phyloP scores from a whole-genome alignment of 2,113 vertebrate species.

The Melanocharis versteri region DNA sequence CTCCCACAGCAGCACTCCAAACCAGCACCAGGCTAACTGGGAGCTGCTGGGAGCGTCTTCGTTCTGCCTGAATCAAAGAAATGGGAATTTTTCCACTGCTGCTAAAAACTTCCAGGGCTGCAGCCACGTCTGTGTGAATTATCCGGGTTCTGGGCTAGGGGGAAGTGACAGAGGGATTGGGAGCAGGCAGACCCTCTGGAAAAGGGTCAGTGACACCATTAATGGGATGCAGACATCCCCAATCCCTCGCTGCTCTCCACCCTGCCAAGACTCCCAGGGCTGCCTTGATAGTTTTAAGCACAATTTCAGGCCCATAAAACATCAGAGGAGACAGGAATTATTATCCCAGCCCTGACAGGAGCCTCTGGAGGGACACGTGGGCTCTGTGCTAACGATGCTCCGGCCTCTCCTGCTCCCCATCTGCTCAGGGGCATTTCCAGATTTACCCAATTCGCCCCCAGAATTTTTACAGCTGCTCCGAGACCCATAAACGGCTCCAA shows the following conservation, averaged over 20 bases:
- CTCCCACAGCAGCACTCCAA: not conserved
- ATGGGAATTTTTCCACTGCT: not conserved
- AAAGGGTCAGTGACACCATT: conserved; percentile 34
- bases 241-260: not conserved
- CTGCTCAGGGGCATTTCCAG: not conserved
- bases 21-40: not conserved
- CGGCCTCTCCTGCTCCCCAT: not conserved
- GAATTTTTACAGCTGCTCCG: not conserved
- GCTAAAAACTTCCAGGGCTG: not conserved
- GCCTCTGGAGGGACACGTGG: not conserved
- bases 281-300: not conserved
- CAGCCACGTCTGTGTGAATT: not conserved
- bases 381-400: not conserved
- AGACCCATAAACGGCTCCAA: not conserved
- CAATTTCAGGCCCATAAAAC: conserved; percentile 22
- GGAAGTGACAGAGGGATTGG: not conserved
- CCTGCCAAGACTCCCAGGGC: conserved; percentile 30
- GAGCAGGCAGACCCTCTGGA: not conserved
- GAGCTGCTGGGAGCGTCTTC: not conserved
- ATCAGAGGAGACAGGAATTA: not conserved
- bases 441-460: not conserved
- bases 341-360: not conserved
- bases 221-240: conserved; percentile 44
- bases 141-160: not conserved
- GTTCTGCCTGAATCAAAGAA: not conserved